Evolutionary conservation across 1,140 invertebrate species (phyloP).

Genomic region (Philotrypesis tridentata): DNA sequence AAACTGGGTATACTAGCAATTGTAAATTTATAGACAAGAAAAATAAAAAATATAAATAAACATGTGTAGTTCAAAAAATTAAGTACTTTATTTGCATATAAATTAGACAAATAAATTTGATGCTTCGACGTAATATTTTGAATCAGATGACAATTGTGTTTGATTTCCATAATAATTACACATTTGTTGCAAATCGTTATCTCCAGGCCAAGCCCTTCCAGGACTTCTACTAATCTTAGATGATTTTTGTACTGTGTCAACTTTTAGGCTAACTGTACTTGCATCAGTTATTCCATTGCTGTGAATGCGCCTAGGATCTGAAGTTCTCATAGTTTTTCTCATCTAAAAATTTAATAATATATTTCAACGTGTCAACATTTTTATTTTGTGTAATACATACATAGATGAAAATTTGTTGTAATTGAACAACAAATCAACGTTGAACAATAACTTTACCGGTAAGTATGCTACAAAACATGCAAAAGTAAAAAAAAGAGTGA

Average conservation of each 20-base stretch:
- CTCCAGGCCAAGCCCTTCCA: conserved; percentile 79
- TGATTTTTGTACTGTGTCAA: conserved; percentile 76
- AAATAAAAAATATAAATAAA: too few species aligned
- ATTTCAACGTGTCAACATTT: too few species aligned
- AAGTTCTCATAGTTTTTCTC: conserved; percentile 85
- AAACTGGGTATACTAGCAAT: too few species aligned
- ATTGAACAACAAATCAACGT: too few species aligned
- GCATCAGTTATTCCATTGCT: conserved; percentile 87
- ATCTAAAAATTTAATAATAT: conserved; percentile 77
- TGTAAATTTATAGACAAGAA: too few species aligned
- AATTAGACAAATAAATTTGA: conserved; percentile 33
- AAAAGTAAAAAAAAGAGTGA: too few species aligned
- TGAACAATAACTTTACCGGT: too few species aligned
- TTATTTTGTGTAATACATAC: too few species aligned
- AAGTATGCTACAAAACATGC: too few species aligned
- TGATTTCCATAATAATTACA: conserved; percentile 29
- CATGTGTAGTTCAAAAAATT: too few species aligned
- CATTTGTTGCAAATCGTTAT: conserved; percentile 72
- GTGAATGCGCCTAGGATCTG: conserved; percentile 84
- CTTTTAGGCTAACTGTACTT: conserved; percentile 83
- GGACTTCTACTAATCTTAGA: conserved; percentile 67
- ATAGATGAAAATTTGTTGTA: too few species aligned
- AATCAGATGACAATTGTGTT: not conserved
- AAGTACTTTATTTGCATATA: not conserved
- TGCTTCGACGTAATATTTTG: not conserved